Conservation (phyloP, 2,113 vertebrate species). For the Reinhardtius hippoglossoides region DNA sequence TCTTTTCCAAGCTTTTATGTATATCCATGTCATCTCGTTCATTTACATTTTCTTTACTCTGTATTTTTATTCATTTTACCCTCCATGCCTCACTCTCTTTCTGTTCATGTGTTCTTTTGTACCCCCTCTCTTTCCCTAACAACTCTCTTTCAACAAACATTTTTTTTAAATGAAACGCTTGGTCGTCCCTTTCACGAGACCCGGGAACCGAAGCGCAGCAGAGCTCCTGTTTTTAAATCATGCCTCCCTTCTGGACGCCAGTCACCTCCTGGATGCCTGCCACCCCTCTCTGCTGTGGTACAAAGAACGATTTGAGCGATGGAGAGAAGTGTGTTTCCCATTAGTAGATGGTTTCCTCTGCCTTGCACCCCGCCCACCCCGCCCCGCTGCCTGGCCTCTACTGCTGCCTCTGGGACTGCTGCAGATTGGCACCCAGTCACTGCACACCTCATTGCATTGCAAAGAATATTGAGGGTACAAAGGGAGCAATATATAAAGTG, state of each 20-base stretch:
- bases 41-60: not conserved
- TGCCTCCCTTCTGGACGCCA: slow-evolving; percentile 55
- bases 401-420: slow-evolving; percentile 50
- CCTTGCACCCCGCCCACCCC: slow-evolving; percentile 53
- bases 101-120: not conserved
- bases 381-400: slow-evolving; percentile 57
- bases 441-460: slow-evolving; percentile 40
- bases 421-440: slow-evolving; percentile 65
- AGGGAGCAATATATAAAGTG: slow-evolving; percentile 32
- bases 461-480: slow-evolving; percentile 41
- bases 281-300: slow-evolving; percentile 55
- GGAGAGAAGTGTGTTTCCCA: slow-evolving; percentile 81
- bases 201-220: slow-evolving; percentile 36
- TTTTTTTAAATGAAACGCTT: slow-evolving; percentile 40
- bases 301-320: slow-evolving; percentile 56
- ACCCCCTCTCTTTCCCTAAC: not conserved
- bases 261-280: slow-evolving; percentile 57
- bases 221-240: slow-evolving; percentile 71
- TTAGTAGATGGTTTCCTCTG: slow-evolving; percentile 76
- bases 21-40: not conserved
- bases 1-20: no score
- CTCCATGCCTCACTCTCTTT: not conserved
- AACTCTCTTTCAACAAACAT: slow-evolving; percentile 26
- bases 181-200: slow-evolving; percentile 57
- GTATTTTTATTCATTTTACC: not conserved